Percentiles rank a stretch among this genome's conserved stretches.
Conservation (phyloP, 2,797 vertebrate species). For the Coreius guichenoti region DNA sequence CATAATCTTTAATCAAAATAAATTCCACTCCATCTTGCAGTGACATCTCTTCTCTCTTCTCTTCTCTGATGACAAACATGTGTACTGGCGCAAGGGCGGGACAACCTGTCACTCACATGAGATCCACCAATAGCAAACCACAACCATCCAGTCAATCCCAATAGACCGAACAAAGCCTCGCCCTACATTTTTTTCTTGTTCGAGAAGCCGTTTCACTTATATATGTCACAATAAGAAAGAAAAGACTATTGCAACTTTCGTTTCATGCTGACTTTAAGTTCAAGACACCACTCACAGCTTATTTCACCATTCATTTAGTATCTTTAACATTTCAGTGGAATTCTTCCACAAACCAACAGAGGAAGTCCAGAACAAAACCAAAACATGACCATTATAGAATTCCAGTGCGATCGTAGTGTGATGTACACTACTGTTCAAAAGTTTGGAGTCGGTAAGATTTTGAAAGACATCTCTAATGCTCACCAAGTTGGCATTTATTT, state of each 20-base stretch:
- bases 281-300: not conserved
- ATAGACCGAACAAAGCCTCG: too few relatives aligned
- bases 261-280: too few relatives aligned
- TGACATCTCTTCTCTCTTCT: not conserved
- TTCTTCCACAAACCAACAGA: conserved; percentile 4
- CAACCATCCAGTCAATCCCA: too few relatives aligned
- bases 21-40: not conserved
- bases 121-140: not conserved
- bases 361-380: not conserved
- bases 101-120: not conserved
- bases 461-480: not conserved
- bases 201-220: not conserved
- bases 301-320: conserved; percentile 1
- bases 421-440: not conserved
- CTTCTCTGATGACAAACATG: not conserved
- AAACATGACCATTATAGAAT: not conserved
- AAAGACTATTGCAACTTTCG: too few relatives aligned
- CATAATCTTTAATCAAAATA: not conserved
- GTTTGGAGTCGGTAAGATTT: not conserved
- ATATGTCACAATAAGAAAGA: not conserved
- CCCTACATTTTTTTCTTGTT: not conserved
- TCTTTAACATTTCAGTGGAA: conserved; percentile 3
- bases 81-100: not conserved
- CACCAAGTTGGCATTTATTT: not conserved
- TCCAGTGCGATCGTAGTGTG: not conserved